Conservation (phyloP, 2,888 invertebrate species). For the Netelia fuscicornis region DNA sequence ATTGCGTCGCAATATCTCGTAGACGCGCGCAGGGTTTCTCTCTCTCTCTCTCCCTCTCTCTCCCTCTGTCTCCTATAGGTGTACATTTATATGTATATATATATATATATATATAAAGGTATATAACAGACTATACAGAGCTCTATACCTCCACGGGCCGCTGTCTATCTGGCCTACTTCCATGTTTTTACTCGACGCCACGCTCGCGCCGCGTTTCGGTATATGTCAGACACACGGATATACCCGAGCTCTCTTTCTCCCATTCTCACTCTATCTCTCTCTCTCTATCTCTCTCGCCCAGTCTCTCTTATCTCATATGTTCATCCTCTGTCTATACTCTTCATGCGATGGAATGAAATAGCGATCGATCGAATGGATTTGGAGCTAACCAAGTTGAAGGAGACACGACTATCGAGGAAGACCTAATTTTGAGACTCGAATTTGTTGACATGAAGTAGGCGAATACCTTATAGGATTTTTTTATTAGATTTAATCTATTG, state of each 20-base stretch:
- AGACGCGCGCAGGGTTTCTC: conserved; percentile 70
- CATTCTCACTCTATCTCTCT: conserved; percentile 25
- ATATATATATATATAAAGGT: conserved; percentile 21
- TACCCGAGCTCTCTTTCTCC: conserved; percentile 39
- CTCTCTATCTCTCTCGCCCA: background rate
- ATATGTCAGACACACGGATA: conserved; percentile 66
- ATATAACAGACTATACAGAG: conserved; percentile 49
- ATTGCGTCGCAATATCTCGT: conserved; percentile 81
- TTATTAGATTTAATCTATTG: too few relatives aligned
- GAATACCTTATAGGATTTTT: too few relatives aligned
- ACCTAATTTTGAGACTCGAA: background rate
- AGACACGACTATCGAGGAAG: background rate
- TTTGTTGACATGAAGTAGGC: background rate
- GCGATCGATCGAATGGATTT: conserved; percentile 42
- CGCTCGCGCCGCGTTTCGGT: conserved; percentile 73
- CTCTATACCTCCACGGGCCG: conserved; percentile 66
- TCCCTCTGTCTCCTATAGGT: conserved; percentile 25
- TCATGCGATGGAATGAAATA: conserved; percentile 19
- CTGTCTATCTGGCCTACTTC: conserved; percentile 82
- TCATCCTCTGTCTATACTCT: conserved; percentile 22
- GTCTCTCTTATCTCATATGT: conserved; percentile 25
- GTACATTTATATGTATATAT: conserved; percentile 10
- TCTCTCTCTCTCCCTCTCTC: conserved; percentile 15
- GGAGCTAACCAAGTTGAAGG: background rate
- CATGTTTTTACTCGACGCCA: conserved; percentile 77